Conservation (phyloP, 2,113 vertebrate genomes). For the Syngnathoides biaculeatus region DNA sequence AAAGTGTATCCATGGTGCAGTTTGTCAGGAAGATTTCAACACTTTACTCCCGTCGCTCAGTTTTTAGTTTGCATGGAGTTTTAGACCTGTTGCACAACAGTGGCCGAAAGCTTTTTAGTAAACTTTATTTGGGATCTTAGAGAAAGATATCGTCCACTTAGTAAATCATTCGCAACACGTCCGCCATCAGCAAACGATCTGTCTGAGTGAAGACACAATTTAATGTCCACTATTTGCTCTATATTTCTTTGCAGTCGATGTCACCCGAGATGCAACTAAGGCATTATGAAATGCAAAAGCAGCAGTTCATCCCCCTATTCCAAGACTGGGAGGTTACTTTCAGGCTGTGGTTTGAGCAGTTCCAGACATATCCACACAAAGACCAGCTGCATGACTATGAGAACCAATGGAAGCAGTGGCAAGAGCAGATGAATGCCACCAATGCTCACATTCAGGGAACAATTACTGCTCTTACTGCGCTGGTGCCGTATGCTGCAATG, state of each 20-base stretch:
- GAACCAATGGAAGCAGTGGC: constrained; percentile 96
- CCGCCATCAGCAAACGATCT: too few relatives aligned
- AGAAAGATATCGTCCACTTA: too few relatives aligned
- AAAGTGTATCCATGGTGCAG: too few relatives aligned
- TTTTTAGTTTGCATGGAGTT: too few relatives aligned
- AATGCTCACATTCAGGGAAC: constrained; percentile 86
- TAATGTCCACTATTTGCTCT: not conserved
- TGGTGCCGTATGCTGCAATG: constrained; percentile 77
- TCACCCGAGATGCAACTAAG: constrained; percentile 86
- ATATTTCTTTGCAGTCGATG: constrained; percentile 77
- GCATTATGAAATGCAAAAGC: constrained; percentile 89
- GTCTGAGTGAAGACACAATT: too few relatives aligned
- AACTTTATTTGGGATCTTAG: too few relatives aligned
- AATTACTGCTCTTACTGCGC: constrained; percentile 79
- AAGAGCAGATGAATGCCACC: constrained; percentile 93
- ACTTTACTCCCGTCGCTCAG: too few relatives aligned
- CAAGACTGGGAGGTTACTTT: constrained; percentile 92
- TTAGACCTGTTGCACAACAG: too few relatives aligned
- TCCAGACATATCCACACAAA: constrained; percentile 93
- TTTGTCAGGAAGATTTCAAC: too few relatives aligned
- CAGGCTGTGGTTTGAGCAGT: constrained; percentile 89
- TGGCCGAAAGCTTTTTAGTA: too few relatives aligned
- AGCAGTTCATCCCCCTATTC: constrained; percentile 86
- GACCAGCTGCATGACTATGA: constrained; percentile 94
- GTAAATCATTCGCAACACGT: too few relatives aligned